Evolutionary conservation across 2,888 invertebrate species (phyloP).

Genomic region (Hedya salicella): DNA sequence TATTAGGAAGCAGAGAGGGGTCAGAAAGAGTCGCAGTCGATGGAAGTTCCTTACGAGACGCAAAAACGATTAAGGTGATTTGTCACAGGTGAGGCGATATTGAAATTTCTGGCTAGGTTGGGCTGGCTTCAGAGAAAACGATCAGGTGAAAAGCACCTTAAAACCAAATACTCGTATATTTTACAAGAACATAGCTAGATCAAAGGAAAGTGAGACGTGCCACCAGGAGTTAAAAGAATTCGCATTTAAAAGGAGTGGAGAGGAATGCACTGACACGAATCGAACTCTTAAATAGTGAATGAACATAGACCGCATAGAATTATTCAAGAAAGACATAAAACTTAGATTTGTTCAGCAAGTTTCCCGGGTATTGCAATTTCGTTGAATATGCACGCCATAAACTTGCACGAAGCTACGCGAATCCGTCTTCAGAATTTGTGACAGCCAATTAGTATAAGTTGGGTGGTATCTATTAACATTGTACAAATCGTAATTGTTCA

Average conservation of each 20-base stretch:
- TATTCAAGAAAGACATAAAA: neutral
- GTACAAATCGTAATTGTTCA: conserved; percentile 29
- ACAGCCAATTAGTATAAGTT: conserved; percentile 18
- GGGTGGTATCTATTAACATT: conserved; percentile 16
- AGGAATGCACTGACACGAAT: neutral
- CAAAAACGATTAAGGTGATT: neutral
- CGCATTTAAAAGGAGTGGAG: neutral
- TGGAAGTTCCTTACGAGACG: neutral
- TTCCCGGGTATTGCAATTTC: neutral
- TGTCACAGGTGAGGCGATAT: neutral
- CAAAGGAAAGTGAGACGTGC: no score
- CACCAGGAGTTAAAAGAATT: no score
- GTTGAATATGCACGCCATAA: neutral
- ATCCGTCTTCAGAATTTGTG: conserved; percentile 3
- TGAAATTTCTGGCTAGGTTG: neutral
- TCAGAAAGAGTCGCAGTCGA: neutral
- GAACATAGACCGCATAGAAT: neutral
- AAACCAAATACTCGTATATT: no score
- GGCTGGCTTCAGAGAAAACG: neutral
- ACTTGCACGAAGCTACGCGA: neutral
- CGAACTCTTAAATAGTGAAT: neutral
- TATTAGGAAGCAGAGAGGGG: neutral
- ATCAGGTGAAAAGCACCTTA: no score
- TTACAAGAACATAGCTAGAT: no score
- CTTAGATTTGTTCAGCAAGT: neutral